Conservation (phyloP, 2,797 vertebrate genomes). For the Sebastes paucispinis region DNA sequence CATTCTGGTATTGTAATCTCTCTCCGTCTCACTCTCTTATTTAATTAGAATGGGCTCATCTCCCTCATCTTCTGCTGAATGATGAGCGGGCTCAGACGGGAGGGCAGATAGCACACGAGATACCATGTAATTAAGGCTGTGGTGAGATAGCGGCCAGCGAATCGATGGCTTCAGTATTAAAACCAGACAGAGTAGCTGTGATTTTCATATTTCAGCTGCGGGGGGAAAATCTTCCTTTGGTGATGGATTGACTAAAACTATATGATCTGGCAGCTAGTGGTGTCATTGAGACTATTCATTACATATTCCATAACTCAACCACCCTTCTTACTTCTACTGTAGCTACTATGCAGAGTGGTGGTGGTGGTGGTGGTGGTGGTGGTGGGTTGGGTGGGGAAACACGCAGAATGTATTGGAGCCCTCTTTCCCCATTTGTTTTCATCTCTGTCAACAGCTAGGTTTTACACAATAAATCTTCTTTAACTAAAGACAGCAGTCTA, state of each 20-base stretch:
- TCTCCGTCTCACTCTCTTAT: conserved; percentile 48
- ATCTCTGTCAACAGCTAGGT: conserved; percentile 16
- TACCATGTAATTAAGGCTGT: conserved; percentile 69
- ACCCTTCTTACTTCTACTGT: conserved; percentile 4
- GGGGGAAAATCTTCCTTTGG: conserved; percentile 46
- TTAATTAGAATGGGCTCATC: conserved; percentile 67
- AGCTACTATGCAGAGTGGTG: conserved; percentile 6
- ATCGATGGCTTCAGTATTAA: conserved; percentile 60
- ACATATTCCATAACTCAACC: conserved; percentile 60
- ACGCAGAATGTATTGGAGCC: neutral
- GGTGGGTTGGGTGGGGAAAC: conserved; percentile 10
- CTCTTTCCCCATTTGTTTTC: conserved; percentile 28
- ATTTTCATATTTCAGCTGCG: conserved; percentile 62
- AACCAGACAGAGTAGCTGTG: conserved; percentile 41
- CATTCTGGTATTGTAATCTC: conserved; percentile 39
- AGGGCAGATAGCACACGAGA: conserved; percentile 66
- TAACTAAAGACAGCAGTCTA: neutral
- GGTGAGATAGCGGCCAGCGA: conserved; percentile 38
- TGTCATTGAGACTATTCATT: conserved; percentile 68
- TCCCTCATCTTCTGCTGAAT: conserved; percentile 59
- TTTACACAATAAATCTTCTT: neutral
- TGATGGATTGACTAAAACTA: conserved; percentile 67
- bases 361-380: neutral
- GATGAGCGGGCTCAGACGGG: conserved; percentile 37
- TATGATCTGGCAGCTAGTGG: conserved; percentile 61